Percentiles rank a stretch among this genome's conserved stretches.
phyloP scores from a whole-genome alignment of 2,888 invertebrate species.

The Salticus scenicus region DNA sequence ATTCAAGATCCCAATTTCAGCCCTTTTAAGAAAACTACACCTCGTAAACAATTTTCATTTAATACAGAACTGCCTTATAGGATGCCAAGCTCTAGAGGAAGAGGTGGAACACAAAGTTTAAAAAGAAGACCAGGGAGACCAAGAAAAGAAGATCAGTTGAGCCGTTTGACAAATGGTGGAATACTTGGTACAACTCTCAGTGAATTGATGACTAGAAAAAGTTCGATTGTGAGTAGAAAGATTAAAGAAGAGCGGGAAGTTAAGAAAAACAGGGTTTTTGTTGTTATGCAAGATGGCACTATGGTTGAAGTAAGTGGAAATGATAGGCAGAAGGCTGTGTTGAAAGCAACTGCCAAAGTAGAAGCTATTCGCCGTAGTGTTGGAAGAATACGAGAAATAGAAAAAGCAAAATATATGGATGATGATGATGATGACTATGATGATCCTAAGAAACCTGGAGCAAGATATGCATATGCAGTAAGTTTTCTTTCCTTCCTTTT shows the following conservation, averaged over 20 bases:
- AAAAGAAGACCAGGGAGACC: conserved; percentile 62
- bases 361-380: conserved; percentile 66
- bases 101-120: conserved; percentile 37
- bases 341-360: conserved; percentile 69
- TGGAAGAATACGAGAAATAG: conserved; percentile 66
- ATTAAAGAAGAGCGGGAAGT: conserved; percentile 63
- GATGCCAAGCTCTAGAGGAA: conserved; percentile 40
- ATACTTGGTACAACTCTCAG: conserved; percentile 48
- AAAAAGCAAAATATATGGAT: conserved; percentile 61
- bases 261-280: conserved; percentile 70
- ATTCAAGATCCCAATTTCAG: conserved; percentile 62
- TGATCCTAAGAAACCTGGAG: conserved; percentile 53
- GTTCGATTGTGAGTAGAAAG: conserved; percentile 61
- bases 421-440: conserved; percentile 66
- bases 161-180: conserved; percentile 57
- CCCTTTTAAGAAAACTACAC: conserved; percentile 29
- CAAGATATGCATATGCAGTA: conserved; percentile 63
- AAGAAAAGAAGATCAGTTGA: conserved; percentile 59
- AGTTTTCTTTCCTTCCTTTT: conserved; percentile 12
- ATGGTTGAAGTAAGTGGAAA: conserved; percentile 71
- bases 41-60: conserved; percentile 37
- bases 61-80: conserved; percentile 36
- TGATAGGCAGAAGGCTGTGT: conserved; percentile 68
- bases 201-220: conserved; percentile 62
- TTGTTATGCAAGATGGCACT: conserved; percentile 71